Evolutionary conservation across 2,113 vertebrate species (phyloP), one percentile per base, ranked within the genome.

Genomic region (Daphoenositta chrysoptera): DNA sequence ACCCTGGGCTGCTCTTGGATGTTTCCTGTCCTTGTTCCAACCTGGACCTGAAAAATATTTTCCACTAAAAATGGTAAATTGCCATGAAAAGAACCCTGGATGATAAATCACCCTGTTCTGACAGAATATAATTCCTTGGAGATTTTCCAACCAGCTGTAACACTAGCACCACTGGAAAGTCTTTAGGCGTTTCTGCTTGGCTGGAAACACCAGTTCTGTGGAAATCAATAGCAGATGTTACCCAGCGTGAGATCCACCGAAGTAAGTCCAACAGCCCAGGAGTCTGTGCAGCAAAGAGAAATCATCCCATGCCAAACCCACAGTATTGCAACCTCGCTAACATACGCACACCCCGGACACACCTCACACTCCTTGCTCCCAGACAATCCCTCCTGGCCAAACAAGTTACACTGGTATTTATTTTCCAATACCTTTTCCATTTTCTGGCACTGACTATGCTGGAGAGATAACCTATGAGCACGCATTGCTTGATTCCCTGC

Each of bases 191-290:
- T 95, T 94, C 58, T 93, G 90, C 64, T 90, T 45, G 80, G 79
- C 93, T 94, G 92, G 73, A 90, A 92, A 78, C 72, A 80, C 24
- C 79, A 44, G 68, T 19, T 70, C 56, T 73, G 44, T 86, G 80
- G 75, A 96, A 95, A 96, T 94, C 92, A 86, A 10, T 13, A 75
- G 76, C 92, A 96, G 93, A 90, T 93, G 94, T 88, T 75, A 33
- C 35, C 56, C 64, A 13, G 68, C 26, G 90, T 79, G 71, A 88
- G 89, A 83, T 51, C 61, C 39, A 66, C 1, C 0, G 0, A 68
- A 40, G 22, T 18, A 26, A 87, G 24, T 26, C 61, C 48, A 65
- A 51, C 35, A 66, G 51, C 60, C 47, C 37, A 21, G 56, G 79
- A 91, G 57, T 23, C 44, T 14, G 18, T 28, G 54, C 82, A 56